Evolutionary conservation across 2,888 invertebrate species (phyloP), one percentile per base, ranked within the genome.

Genomic region (Drosophila neoperkinsi): DNA sequence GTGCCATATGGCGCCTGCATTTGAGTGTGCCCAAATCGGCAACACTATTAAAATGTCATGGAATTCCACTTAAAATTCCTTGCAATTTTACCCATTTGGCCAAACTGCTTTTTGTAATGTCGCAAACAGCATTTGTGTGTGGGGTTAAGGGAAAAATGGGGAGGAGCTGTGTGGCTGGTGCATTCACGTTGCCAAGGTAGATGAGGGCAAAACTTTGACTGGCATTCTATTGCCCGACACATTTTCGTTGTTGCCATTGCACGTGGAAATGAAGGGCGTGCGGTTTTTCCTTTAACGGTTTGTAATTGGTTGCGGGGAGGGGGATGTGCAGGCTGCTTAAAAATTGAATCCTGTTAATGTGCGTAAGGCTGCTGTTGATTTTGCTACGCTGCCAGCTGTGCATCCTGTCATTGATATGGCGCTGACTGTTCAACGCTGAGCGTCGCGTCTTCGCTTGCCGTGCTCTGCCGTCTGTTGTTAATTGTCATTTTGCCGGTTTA

Each of bases 11-110:
- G 53, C 30, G 68, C 53, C 72, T 80, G 79, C 79, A 73, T 60
- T 81, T 77, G 68, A 81, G 77, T 71, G 77, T 70, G 51, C 31
- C 64, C 80, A 72, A 78, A 78, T 76, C 61, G 78, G 74, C 78
- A 81, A 62, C 81, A 80, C 84, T 89, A 87, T 89, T 89, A 89
- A 86, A 86, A 86, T 85, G 87, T 87, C 89, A 86, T 81, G 90
- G 85, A 87, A 82, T 82, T 87, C 89, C 88, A 88, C 90, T 88
- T 86, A 88, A 84, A 81, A 83, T 81, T 83, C 81, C 72, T 65
- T 66, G 79, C 71, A 79, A 79, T 81, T 82, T 79, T 57, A 65
- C 69, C 70, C 71, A 78, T 74, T 81, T 81, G 74, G 80, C 67
- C 79, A 79, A 81, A 79, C 80, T 62, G 79, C 76, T 81, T 81